Evolutionary conservation across 1,140 invertebrate species (phyloP).

Genomic region (Drosophila bipectinata): DNA sequence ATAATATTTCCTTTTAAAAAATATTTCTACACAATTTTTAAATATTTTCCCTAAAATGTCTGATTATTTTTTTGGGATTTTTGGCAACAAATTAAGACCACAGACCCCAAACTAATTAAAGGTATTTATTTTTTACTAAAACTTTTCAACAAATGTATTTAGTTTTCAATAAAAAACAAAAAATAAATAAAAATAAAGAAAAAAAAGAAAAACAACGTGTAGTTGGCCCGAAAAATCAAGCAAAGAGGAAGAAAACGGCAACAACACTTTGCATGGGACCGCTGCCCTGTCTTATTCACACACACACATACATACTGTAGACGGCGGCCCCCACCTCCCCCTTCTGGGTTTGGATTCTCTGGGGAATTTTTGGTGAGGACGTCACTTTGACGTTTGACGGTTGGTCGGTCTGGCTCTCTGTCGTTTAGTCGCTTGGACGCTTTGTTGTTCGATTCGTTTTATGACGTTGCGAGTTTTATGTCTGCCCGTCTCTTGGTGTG

Average conservation of each 20-base stretch:
- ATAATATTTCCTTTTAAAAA: too few relatives aligned
- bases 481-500: slow-evolving; percentile 37
- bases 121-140: neutral
- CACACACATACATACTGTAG: neutral
- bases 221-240: slow-evolving; percentile 1
- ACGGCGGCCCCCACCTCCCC: neutral
- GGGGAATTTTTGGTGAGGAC: slow-evolving; percentile 57
- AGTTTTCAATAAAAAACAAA: neutral
- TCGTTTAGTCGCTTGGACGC: slow-evolving; percentile 51
- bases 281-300: slow-evolving; percentile 5
- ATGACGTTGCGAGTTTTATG: slow-evolving; percentile 80
- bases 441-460: slow-evolving; percentile 69
- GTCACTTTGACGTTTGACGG: slow-evolving; percentile 28
- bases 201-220: neutral
- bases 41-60: too few relatives aligned
- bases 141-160: neutral
- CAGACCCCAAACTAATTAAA: neutral
- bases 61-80: neutral
- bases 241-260: neutral
- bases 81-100: neutral
- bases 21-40: too few relatives aligned
- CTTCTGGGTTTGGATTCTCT: slow-evolving; percentile 21
- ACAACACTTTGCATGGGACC: slow-evolving; percentile 1
- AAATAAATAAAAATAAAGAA: neutral
- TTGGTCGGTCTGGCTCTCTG: neutral